Conservation (phyloP, 2,797 vertebrate genomes). For the Lacerta bilineata region DNA sequence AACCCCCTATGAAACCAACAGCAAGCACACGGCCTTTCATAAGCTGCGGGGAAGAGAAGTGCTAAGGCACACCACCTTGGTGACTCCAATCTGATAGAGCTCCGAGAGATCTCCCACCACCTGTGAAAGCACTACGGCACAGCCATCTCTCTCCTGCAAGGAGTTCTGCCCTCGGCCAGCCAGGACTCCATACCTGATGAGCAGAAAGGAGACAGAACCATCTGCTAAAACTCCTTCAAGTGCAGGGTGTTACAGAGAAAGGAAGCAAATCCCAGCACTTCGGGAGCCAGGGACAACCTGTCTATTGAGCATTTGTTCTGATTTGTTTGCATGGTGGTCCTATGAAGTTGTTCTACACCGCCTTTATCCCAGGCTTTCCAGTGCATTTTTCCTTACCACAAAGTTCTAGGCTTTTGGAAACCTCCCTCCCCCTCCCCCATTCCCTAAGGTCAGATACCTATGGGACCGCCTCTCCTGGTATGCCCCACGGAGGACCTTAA, state of each 20-base stretch:
- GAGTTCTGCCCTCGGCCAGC: slow-evolving; percentile 57
- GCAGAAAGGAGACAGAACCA: background rate
- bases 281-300: background rate
- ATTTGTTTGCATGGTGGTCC: too few relatives aligned
- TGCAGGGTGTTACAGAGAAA: background rate
- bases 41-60: background rate
- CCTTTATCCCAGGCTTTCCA: too few relatives aligned
- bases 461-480: too few relatives aligned
- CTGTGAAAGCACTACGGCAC: slow-evolving; percentile 78
- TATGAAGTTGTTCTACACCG: too few relatives aligned
- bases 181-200: slow-evolving; percentile 83
- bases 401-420: too few relatives aligned
- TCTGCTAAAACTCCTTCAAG: background rate
- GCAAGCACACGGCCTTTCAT: background rate
- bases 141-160: slow-evolving; percentile 73
- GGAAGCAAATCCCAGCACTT: background rate
- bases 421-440: too few relatives aligned
- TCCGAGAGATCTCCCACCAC: slow-evolving; percentile 74
- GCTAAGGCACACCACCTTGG: slow-evolving; percentile 74
- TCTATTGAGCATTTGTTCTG: background rate
- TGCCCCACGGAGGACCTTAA: too few relatives aligned
- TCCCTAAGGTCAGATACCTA: background rate
- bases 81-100: slow-evolving; percentile 78
- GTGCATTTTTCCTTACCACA: too few relatives aligned
- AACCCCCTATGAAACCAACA: background rate